phyloP scores from a whole-genome alignment of 2,113 vertebrate species.

The Micromys minutus region DNA sequence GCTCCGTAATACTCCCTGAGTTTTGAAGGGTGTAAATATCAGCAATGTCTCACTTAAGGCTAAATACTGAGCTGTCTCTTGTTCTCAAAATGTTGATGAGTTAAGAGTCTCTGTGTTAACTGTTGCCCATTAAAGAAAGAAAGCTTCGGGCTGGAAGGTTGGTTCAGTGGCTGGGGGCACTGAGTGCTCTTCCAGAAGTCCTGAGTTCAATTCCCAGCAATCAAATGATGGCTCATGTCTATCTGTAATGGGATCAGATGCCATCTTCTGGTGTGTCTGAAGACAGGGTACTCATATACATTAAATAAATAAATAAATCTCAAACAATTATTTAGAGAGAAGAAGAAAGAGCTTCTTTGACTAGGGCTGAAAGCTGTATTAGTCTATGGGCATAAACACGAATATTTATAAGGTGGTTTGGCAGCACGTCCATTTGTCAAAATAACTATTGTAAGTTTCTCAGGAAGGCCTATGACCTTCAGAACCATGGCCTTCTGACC shows the following conservation, averaged over 20 bases:
- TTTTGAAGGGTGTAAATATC: no score
- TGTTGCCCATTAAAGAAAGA: background rate
- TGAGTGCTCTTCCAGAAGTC: no score
- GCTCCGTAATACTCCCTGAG: background rate
- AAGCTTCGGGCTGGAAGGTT: background rate
- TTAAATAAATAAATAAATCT: no score
- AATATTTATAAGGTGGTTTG: background rate
- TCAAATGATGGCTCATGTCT: no score
- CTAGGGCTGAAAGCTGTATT: no score
- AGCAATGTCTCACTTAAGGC: no score
- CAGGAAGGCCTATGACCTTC: background rate
- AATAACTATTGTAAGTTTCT: background rate
- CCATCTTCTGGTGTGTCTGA: no score
- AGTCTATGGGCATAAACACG: background rate
- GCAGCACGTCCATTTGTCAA: background rate
- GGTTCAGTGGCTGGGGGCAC: no score
- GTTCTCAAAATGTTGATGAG: background rate
- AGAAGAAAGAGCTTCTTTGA: no score
- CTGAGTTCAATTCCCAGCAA: no score
- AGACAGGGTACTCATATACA: background rate
- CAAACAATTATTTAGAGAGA: no score
- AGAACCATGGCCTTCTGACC: background rate
- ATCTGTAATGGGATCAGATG: no score
- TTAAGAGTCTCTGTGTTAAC: background rate
- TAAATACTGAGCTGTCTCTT: background rate